Conservation (phyloP, 2,797 vertebrate genomes). For the Trichosurus vulpecula region DNA sequence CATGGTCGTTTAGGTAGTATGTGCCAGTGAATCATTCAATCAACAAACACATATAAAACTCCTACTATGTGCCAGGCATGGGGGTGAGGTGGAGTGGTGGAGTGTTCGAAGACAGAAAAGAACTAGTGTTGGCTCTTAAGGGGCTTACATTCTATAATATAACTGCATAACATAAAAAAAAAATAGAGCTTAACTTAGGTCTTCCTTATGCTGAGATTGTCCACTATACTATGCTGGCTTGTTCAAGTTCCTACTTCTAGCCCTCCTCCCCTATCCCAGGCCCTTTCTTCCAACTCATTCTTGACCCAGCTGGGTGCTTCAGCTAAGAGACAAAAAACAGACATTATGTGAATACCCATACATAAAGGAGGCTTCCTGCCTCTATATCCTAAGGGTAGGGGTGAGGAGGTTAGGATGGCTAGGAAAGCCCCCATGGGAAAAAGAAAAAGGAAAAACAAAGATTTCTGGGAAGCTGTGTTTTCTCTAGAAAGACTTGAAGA, state of each 20-base stretch:
- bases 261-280: background rate
- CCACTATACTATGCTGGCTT: background rate
- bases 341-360: constrained; percentile 46
- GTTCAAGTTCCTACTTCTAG: background rate
- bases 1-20: background rate
- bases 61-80: background rate
- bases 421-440: constrained; percentile 43
- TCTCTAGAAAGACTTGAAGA: constrained; percentile 52
- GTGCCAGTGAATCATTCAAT: background rate
- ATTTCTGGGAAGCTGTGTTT: constrained; percentile 67
- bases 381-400: constrained; percentile 51
- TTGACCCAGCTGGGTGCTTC: background rate
- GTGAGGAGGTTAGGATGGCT: constrained; percentile 10
- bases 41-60: background rate
- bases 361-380: constrained; percentile 48
- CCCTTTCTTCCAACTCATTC: background rate
- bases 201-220: background rate
- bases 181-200: background rate
- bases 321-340: background rate
- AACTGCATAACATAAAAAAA: background rate
- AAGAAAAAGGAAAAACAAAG: constrained; percentile 64
- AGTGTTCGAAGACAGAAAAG: background rate
- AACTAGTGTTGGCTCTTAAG: background rate
- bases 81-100: too few relatives aligned
- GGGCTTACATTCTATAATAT: background rate